Conservation (phyloP, 1,140 invertebrate species). For the Procambarus virginalis region DNA sequence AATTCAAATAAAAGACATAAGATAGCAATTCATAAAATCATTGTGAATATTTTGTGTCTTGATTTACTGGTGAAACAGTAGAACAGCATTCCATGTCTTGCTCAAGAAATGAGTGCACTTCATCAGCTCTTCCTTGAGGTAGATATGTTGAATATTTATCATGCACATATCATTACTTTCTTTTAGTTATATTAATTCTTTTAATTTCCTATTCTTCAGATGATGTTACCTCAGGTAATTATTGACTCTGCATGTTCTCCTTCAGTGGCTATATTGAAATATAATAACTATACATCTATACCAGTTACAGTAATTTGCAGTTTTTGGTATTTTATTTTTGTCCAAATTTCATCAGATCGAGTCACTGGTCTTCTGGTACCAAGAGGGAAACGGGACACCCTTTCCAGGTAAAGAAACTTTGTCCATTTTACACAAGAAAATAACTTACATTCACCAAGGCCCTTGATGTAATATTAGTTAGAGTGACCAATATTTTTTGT, state of each 20-base stretch:
- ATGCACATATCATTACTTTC: not conserved
- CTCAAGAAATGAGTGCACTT: too few relatives aligned
- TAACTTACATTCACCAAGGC: too few relatives aligned
- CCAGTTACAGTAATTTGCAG: not conserved
- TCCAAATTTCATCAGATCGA: constrained; percentile 19
- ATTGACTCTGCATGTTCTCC: not conserved
- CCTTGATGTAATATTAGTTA: too few relatives aligned
- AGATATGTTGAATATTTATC: too few relatives aligned
- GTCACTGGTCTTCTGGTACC: constrained; percentile 51
- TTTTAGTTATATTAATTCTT: constrained; percentile 8
- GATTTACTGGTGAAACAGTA: too few relatives aligned
- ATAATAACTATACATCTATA: not conserved
- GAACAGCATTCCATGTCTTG: too few relatives aligned
- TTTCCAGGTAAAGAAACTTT: not conserved
- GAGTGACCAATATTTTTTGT: too few relatives aligned
- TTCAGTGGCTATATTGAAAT: not conserved
- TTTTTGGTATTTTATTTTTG: not conserved
- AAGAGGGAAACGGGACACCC: constrained; percentile 20
- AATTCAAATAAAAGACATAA: too few relatives aligned
- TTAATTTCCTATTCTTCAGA: constrained; percentile 36
- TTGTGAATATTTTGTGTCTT: too few relatives aligned
- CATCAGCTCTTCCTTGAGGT: too few relatives aligned
- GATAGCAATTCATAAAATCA: too few relatives aligned
- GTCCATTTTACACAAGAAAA: too few relatives aligned
- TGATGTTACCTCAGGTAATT: constrained; percentile 31